Conservation (phyloP, 64 coral and sea anemone species). For the Cladopsammia gracilis region DNA sequence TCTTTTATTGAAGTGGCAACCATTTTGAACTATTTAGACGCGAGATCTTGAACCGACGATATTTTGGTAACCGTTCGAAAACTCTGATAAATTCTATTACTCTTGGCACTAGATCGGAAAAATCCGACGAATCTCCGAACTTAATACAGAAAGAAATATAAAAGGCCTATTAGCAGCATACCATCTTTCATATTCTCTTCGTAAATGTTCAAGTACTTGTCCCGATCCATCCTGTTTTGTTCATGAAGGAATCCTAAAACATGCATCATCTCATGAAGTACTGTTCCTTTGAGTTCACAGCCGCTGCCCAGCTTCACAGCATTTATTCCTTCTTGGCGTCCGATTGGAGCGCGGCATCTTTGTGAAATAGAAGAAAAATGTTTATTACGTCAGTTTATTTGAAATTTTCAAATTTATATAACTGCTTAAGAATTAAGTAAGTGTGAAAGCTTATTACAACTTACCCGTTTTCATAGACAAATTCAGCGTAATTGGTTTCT, state of each 20-base stretch:
- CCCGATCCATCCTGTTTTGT: background rate
- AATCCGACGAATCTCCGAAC: background rate
- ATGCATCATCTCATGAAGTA: background rate
- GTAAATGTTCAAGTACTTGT: background rate
- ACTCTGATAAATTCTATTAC: background rate
- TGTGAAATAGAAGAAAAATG: background rate
- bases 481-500: background rate
- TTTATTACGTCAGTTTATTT: too few relatives aligned
- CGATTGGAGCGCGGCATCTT: background rate
- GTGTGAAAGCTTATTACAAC: background rate
- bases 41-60: background rate
- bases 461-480: background rate
- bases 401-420: background rate
- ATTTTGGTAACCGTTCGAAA: background rate
- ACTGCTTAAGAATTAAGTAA: background rate
- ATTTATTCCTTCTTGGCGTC: background rate
- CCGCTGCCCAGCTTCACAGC: background rate
- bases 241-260: background rate
- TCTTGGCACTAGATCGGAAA: background rate
- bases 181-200: background rate
- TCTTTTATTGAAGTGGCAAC: too few relatives aligned
- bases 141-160: background rate
- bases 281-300: conserved; percentile 9
- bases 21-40: too few relatives aligned
- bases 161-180: background rate